Percentiles rank a stretch among this genome's conserved stretches.
Conservation (phyloP, 2,797 vertebrate species). For the Carapus acus region DNA sequence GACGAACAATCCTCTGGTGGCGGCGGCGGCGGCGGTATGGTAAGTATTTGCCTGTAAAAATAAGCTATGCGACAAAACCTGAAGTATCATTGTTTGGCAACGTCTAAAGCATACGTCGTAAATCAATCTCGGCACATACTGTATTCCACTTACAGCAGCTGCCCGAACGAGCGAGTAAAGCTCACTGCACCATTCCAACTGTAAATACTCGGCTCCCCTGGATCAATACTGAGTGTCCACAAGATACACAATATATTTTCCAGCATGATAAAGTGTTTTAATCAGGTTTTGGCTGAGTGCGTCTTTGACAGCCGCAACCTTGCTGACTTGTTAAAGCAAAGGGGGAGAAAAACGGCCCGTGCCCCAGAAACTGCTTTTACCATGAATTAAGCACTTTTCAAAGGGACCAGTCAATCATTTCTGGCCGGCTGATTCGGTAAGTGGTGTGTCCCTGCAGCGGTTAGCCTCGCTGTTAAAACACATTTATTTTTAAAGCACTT, state of each 20-base stretch:
- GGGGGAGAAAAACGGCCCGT: slow-evolving; percentile 33
- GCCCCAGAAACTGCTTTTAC: slow-evolving; percentile 61
- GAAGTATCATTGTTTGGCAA: slow-evolving; percentile 1
- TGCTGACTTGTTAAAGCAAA: slow-evolving; percentile 64
- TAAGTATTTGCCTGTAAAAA: neutral
- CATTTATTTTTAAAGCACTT: slow-evolving; percentile 64
- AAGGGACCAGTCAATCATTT: slow-evolving; percentile 67
- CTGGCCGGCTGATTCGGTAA: slow-evolving; percentile 67
- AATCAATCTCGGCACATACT: too few relatives aligned
- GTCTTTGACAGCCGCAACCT: slow-evolving; percentile 64
- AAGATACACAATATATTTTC: slow-evolving; percentile 44
- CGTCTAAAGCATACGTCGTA: slow-evolving; percentile 7
- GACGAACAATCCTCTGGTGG: neutral
- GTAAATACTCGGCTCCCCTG: slow-evolving; percentile 10
- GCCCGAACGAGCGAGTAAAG: neutral
- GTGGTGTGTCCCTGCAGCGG: slow-evolving; percentile 61
- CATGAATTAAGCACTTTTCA: slow-evolving; percentile 67
- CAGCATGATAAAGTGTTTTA: slow-evolving; percentile 51
- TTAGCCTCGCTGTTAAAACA: slow-evolving; percentile 59
- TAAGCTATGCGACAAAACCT: slow-evolving; percentile 6
- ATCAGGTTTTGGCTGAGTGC: slow-evolving; percentile 59
- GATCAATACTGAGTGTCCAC: slow-evolving; percentile 32
- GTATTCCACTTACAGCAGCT: too few relatives aligned
- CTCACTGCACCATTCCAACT: slow-evolving; percentile 25
- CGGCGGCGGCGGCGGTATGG: too few relatives aligned